Evolutionary conservation across 2,888 invertebrate genomes (phyloP), one percentile per base, ranked within the genome.

Genomic region (Oligia latruncula): DNA sequence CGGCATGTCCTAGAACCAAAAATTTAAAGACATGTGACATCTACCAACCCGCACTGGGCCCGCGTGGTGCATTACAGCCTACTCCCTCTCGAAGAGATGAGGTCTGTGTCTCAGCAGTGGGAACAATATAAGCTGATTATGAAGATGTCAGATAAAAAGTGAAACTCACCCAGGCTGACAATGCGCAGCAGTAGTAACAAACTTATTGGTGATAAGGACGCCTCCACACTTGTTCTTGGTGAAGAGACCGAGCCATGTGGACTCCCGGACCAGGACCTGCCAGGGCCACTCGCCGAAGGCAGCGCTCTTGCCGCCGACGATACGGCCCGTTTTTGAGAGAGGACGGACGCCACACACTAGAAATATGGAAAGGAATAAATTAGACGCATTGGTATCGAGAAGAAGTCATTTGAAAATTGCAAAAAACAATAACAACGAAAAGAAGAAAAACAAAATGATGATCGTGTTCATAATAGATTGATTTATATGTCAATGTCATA

Each of bases 141-240:
- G 40, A 40, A 6, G 40, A 40, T 40, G 40, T 0, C 0, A 40
- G 40, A 40, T 40, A 40, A 6, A 46, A 46, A 46, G 11, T 11
- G 46, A 46, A 46, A 46, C 65, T 96, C 94, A 98, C 98, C 99
- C 99, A 67, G 99, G 99, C 93, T 99, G 99, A 95, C 99, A 99
- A 97, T 99, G 99, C 0, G 99, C 99, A 0, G 99, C 99, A 0
- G 99, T 99, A 81, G 99, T 98, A 8, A 99, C 99, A 92, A 98
- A 99, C 93, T 98, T 97, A 90, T 97, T 98, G 60, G 98, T 98
- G 90, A 99, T 98, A n/a, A 99, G 97, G 0, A 99, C 99, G 4
- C 99, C 99, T 1, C 99, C 99, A 92, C 99, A 99, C 95, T 99
- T 99, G 95, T 99, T 99, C 95, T 99, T 99, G 71, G 99, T 99